Evolutionary conservation across 2,797 vertebrate species (phyloP).

Genomic region (Spinus pinus): DNA sequence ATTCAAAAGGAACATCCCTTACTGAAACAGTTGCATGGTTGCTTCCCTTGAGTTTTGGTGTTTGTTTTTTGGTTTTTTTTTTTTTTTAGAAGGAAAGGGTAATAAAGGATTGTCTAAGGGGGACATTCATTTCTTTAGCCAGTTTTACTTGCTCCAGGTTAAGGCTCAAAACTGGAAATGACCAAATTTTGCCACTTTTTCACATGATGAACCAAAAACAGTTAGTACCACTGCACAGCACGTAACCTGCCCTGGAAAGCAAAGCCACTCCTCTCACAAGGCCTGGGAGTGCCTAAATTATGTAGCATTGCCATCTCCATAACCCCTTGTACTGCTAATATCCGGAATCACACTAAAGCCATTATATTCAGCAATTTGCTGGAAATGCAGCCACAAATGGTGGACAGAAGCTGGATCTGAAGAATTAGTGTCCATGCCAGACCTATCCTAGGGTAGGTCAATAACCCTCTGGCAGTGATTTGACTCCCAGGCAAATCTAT

Average conservation of each 20-base stretch:
- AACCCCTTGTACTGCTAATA: background rate
- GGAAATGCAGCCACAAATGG: background rate
- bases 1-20: background rate
- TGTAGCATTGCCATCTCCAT: background rate
- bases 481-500: background rate
- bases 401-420: background rate
- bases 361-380: background rate
- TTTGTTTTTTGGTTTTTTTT: background rate
- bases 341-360: background rate
- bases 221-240: background rate
- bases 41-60: background rate
- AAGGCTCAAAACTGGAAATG: background rate
- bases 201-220: background rate
- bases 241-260: background rate
- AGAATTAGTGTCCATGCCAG: background rate
- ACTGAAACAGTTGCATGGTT: background rate
- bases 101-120: background rate
- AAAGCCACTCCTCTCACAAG: background rate
- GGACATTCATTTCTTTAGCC: background rate
- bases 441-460: background rate
- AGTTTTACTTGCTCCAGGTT: background rate
- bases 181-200: background rate
- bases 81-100: background rate
- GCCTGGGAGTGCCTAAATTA: background rate
- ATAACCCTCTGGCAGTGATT: background rate